These are phyloP conservation scores for Macrophya annulata DNA, from an alignment of 2,888 invertebrate species.

Conservation along the genomic window DNA sequence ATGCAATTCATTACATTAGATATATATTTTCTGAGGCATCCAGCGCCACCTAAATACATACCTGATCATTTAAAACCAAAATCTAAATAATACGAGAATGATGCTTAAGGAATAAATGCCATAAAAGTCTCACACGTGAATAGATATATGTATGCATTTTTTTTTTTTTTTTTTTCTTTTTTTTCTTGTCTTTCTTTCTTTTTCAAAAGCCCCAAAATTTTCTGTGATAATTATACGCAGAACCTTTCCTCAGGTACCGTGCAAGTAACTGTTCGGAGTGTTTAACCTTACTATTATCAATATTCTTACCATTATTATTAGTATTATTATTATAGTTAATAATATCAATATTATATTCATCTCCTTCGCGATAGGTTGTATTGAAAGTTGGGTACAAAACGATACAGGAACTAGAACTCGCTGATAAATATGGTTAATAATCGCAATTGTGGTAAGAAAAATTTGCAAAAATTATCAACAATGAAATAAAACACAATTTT, in stretches of 20 bases:
- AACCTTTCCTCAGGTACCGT: conserved; percentile 40
- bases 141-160: no score
- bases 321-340: not conserved
- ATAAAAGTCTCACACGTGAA: conserved; percentile 4
- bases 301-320: not conserved
- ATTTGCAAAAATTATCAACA: not conserved
- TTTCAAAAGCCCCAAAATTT: not conserved
- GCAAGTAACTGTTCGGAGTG: conserved; percentile 34
- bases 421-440: not conserved
- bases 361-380: not conserved
- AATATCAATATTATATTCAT: conserved; percentile 8
- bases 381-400: not conserved
- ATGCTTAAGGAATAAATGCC: not conserved
- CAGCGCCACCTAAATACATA: conserved; percentile 33
- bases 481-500: not conserved
- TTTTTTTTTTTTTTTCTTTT: not conserved
- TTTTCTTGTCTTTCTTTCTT: not conserved
- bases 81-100: not conserved
- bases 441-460: not conserved
- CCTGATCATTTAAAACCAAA: not conserved
- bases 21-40: conserved; percentile 28
- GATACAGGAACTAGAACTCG: conserved; percentile 12
- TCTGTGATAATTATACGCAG: not conserved
- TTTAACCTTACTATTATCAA: not conserved
- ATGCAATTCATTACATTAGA: not conserved